phyloP scores from a whole-genome alignment of 2,888 invertebrate species.

The Glaucopsyche alexis region DNA sequence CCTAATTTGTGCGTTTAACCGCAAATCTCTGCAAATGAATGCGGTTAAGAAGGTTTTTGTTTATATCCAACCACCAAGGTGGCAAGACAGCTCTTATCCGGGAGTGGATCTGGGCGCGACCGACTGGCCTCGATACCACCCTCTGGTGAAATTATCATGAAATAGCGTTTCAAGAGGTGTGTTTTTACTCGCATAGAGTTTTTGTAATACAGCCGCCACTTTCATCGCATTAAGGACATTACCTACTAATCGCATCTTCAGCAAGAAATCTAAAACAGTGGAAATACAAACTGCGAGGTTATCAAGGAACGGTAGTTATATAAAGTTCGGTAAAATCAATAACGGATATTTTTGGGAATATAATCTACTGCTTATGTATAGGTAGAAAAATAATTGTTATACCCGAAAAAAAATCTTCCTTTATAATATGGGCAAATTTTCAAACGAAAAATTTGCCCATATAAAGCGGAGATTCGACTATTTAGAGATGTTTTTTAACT shows the following conservation, averaged over 20 bases:
- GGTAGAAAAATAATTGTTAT: too few relatives aligned
- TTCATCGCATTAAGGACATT: neutral
- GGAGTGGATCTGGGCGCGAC: constrained; percentile 14
- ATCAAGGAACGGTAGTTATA: too few relatives aligned
- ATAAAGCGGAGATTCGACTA: too few relatives aligned
- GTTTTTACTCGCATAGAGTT: neutral
- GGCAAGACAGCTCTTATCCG: constrained; percentile 5
- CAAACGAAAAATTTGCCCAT: too few relatives aligned
- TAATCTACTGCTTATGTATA: too few relatives aligned
- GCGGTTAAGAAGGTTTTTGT: constrained; percentile 6
- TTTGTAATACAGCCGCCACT: neutral
- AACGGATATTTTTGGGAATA: too few relatives aligned
- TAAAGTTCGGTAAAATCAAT: too few relatives aligned
- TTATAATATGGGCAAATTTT: too few relatives aligned
- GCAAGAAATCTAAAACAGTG: too few relatives aligned
- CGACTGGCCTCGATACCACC: constrained; percentile 17
- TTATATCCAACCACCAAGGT: neutral
- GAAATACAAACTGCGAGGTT: too few relatives aligned
- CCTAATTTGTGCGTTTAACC: neutral
- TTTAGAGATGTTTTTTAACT: too few relatives aligned
- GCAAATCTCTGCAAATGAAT: neutral
- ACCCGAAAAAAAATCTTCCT: too few relatives aligned
- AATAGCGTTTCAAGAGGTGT: constrained; percentile 4
- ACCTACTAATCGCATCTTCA: neutral
- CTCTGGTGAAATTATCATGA: constrained; percentile 21